A percentile compares a stretch with the other conserved stretches of the same genome.
These are phyloP conservation scores for Acanthopleura granulata DNA, from an alignment of 2,888 invertebrate genomes.

Conservation along the genomic window DNA sequence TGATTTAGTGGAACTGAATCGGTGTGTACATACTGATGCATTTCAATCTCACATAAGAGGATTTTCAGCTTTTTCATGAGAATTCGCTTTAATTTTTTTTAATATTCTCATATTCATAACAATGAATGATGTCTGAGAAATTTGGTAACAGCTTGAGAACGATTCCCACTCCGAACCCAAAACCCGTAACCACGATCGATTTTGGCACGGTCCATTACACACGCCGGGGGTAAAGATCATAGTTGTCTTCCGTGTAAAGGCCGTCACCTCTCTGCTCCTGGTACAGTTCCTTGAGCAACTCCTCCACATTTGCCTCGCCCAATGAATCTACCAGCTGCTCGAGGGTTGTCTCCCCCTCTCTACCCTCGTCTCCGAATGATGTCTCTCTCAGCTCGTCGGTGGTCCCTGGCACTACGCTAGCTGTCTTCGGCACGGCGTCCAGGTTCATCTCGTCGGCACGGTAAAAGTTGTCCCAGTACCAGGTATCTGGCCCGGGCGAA, in stretches of 20 bases:
- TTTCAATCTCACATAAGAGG: no score
- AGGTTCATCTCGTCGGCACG: conserved; percentile 33
- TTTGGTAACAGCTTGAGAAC: neutral
- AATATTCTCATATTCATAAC: no score
- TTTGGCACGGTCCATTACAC: neutral
- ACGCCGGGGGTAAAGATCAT: neutral
- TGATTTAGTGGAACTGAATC: no score
- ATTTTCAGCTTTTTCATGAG: no score
- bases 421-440: conserved; percentile 39
- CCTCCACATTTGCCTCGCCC: neutral
- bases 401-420: conserved; percentile 47
- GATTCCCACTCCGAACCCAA: neutral
- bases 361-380: neutral
- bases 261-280: neutral
- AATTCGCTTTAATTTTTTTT: no score
- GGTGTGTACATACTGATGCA: no score
- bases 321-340: neutral
- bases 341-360: neutral
- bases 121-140: no score
- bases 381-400: neutral
- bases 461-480: conserved; percentile 78
- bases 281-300: neutral
- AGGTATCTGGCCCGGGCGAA: conserved; percentile 84
- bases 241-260: neutral
- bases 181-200: neutral